Conservation (phyloP, 2,888 invertebrate species). For the Scelioninae gen. 1 region DNA sequence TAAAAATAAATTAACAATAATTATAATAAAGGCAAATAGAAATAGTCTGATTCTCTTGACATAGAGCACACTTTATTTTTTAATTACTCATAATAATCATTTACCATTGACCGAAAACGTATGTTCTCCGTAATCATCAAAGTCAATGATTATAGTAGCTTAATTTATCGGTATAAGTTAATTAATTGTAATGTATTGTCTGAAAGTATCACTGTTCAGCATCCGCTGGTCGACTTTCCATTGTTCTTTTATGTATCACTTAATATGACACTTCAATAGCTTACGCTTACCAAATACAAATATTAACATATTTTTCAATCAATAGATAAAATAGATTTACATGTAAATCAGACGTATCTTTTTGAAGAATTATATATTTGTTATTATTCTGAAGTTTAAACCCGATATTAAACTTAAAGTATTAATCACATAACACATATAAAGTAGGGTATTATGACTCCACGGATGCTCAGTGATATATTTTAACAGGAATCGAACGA, state of each 20-base stretch:
- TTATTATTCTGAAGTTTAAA: no score
- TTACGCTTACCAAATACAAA: constrained; percentile 17
- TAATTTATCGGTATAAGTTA: constrained; percentile 83
- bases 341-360: no score
- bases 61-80: constrained; percentile 84
- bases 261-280: constrained; percentile 38
- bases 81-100: constrained; percentile 83
- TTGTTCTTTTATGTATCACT: constrained; percentile 46
- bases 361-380: no score
- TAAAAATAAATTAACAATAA: neutral
- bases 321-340: no score
- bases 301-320: constrained; percentile 8
- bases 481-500: constrained; percentile 76
- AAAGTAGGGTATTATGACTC: constrained; percentile 72
- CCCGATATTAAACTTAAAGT: no score
- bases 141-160: constrained; percentile 82
- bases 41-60: constrained; percentile 75
- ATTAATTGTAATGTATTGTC: constrained; percentile 84
- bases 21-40: constrained; percentile 17
- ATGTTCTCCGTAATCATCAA: constrained; percentile 78
- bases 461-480: constrained; percentile 82
- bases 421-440: no score
- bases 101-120: constrained; percentile 83
- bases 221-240: constrained; percentile 79
- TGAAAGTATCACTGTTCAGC: constrained; percentile 83